Evolutionary conservation across 2,888 invertebrate genomes (phyloP), one percentile per base, ranked within the genome.

Genomic region (Clostera curtula): DNA sequence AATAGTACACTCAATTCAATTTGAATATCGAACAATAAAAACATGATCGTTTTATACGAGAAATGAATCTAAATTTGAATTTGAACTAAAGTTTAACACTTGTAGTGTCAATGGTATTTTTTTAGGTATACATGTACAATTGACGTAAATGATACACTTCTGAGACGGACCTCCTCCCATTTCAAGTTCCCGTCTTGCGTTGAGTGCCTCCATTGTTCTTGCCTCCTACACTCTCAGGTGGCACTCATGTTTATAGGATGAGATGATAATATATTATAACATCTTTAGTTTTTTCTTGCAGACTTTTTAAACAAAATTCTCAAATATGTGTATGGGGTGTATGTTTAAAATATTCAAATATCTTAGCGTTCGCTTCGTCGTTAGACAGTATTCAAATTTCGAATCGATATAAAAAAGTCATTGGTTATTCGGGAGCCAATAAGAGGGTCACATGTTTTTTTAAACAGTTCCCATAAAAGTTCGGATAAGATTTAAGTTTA

Each of bases 51-150:
- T 66, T 60, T 47, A 47, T n/a, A n/a, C n/a, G n/a, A n/a, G 30
- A 59, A 52, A 36, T 56, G 51, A 63, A 73, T 73, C 66, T 68
- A 68, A n/a, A n/a, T n/a, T n/a, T n/a, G n/a, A n/a, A n/a, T n/a
- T n/a, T n/a, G n/a, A n/a, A n/a, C n/a, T 72, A 64, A 53, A 52
- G 54, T 43, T 72, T 69, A 69, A 65, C 64, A 63, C 61, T 48
- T 48, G 43, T 42, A 43, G 36, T 58, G 65, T 71, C 72, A 69
- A 55, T 69, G 57, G 45, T 33, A 46, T 10, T 7, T 17, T 19
- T 11, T 19, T 26, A 31, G 30, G 27, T 3, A 25, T 25, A 4
- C 15, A 10, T 23, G 18, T 7, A 17, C 17, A 12, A 9, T 34
- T 41, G 37, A 40, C 40, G 43, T n/a, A n/a, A n/a, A n/a, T n/a